A percentile compares a stretch with the other conserved stretches of the same genome.
Conservation (phyloP, 2,888 invertebrate genomes). For the Thalpophila matura region DNA sequence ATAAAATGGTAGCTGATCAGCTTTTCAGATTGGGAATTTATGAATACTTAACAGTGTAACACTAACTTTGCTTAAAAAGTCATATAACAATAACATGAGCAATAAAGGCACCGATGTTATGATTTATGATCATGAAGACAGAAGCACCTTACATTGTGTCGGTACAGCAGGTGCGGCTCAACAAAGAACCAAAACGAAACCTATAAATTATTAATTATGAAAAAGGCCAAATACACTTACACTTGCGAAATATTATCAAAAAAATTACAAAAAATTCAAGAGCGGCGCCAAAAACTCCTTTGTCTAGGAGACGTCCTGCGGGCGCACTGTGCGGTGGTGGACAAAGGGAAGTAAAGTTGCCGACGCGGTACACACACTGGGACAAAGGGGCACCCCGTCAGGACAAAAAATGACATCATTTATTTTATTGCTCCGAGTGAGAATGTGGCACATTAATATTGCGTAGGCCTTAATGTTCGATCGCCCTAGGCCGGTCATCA, state of each 20-base stretch:
- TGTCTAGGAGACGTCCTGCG: conserved; percentile 87
- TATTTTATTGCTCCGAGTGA: conserved; percentile 90
- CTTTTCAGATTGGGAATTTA: conserved; percentile 18
- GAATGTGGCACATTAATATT: conserved; percentile 89
- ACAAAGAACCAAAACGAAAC: conserved; percentile 83
- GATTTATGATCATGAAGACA: conserved; percentile 83
- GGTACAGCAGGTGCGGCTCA: conserved; percentile 78
- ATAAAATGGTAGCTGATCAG: conserved; percentile 36
- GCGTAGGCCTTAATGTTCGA: conserved; percentile 86
- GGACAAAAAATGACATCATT: conserved; percentile 91
- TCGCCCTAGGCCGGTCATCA: conserved; percentile 86
- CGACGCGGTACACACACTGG: conserved; percentile 80
- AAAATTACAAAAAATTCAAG: conserved; percentile 76
- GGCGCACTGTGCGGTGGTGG: conserved; percentile 74
- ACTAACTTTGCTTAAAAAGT: conserved; percentile 25
- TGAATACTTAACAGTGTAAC: conserved; percentile 32
- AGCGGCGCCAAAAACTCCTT: conserved; percentile 88
- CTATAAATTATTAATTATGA: conserved; percentile 90
- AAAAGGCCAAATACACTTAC: conserved; percentile 81
- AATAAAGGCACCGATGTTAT: conserved; percentile 67
- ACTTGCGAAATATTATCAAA: conserved; percentile 76
- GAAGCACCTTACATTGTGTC: conserved; percentile 83
- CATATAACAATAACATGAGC: conserved; percentile 33
- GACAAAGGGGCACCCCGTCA: conserved; percentile 84
- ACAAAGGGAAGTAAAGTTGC: conserved; percentile 81